Evolutionary conservation across 2,113 vertebrate genomes (phyloP), one percentile per base, ranked within the genome.

Genomic region (Neoarius graeffei): DNA sequence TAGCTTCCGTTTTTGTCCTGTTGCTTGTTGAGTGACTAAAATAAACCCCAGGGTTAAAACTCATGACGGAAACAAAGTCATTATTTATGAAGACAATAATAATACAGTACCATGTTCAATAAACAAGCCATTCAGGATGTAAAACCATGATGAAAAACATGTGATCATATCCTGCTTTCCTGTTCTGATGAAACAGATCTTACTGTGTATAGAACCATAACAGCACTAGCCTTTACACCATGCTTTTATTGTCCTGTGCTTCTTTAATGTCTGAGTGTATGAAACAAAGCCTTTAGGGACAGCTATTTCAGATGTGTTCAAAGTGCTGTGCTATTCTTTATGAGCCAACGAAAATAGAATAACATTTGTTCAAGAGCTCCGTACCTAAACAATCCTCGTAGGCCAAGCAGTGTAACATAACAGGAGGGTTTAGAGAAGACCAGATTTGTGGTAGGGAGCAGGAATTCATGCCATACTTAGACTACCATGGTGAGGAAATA

Each of bases 241-340:
- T 90, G 92, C 91, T 94, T 91, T 94, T 92, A 91, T 93, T 91
- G 91, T 60, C 88, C 91, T 69, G 85, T 91, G 90, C 92, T 91
- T 89, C 77, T 91, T 82, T 95, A 94, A 94, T 94, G 93, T 93
- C 81, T 90, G 23, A 27, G 42, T 79, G 84, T 89, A n/a, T 81
- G 69, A 73, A 88, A 94, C 93, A 94, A 94, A 93, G 92, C 87
- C 91, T 87, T 81, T 66, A 85, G 88, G 85, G 91, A 89, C 92
- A 94, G 91, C 91, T 95, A 94, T 95, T 94, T 92, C 93, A 94
- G 92, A 92, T 93, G 95, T 94, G 93, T 94, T 93, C 92, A 91
- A 91, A 88, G 67, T 4, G 87, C 82, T 89, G 62, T 35, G 30
- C 87, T 88, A 87, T 92, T 92, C 90, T 89, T 91, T 89, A 89